A percentile compares a stretch with the other conserved stretches of the same genome.
phyloP scores from a whole-genome alignment of 2,797 vertebrate genomes.

The Catamblyrhynchus diadema region DNA sequence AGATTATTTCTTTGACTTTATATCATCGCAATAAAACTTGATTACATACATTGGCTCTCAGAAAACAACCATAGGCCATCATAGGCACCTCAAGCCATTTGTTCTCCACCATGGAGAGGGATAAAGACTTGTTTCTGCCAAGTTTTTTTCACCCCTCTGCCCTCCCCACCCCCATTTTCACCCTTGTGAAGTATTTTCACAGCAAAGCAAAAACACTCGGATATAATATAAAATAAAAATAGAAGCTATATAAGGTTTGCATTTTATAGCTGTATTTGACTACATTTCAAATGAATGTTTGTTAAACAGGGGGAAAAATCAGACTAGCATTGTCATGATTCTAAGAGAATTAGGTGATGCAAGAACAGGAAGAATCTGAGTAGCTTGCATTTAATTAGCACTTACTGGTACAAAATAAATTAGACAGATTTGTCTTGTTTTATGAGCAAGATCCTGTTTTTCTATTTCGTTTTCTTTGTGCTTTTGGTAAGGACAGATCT shows the following conservation, averaged over 20 bases:
- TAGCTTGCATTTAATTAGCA: conserved; percentile 91
- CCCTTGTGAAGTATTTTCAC: conserved; percentile 64
- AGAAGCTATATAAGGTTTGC: conserved; percentile 76
- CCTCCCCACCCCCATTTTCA: neutral
- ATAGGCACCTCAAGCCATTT: conserved; percentile 63
- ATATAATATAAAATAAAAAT: conserved; percentile 79
- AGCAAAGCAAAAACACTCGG: conserved; percentile 69
- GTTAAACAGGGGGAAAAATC: conserved; percentile 85
- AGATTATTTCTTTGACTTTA: conserved; percentile 51
- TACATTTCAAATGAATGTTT: conserved; percentile 85
- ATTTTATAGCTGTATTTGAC: conserved; percentile 82
- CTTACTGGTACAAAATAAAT: conserved; percentile 87
- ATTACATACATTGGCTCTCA: conserved; percentile 54
- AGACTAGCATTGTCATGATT: conserved; percentile 80
- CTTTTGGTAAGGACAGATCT: conserved; percentile 89
- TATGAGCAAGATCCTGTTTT: conserved; percentile 91
- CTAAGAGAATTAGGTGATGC: conserved; percentile 83
- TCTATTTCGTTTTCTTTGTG: conserved; percentile 89
- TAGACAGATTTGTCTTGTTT: conserved; percentile 90
- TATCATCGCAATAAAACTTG: conserved; percentile 60
- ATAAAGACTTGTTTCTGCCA: conserved; percentile 70
- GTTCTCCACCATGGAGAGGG: conserved; percentile 60
- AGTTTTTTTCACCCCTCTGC: conserved; percentile 36
- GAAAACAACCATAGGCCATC: conserved; percentile 66
- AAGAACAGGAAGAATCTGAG: conserved; percentile 85